These are phyloP conservation scores for Copidosoma aretas DNA, from an alignment of 2,888 invertebrate species.

Conservation along the genomic window DNA sequence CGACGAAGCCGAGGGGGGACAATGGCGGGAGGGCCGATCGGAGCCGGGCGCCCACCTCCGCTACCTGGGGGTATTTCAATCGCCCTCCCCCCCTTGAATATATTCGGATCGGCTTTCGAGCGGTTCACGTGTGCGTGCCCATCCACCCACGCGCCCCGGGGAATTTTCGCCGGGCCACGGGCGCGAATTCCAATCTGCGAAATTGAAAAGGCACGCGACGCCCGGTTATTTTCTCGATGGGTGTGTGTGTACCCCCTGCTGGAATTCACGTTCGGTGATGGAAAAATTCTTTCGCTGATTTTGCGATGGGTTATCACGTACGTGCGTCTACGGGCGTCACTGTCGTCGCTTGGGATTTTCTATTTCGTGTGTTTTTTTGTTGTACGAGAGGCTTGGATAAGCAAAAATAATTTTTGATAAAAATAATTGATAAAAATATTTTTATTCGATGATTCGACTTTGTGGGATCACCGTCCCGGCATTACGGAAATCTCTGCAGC, in stretches of 20 bases:
- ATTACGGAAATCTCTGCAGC: constrained; percentile 32
- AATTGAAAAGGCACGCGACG: constrained; percentile 36
- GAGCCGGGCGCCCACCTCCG: neutral
- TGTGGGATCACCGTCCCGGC: no score
- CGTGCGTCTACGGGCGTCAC: neutral
- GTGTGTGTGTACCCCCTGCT: neutral
- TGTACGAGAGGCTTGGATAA: no score
- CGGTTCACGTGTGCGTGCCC: constrained; percentile 7
- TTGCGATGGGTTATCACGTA: no score
- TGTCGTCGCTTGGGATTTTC: neutral
- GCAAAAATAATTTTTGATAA: no score
- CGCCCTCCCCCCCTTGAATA: constrained; percentile 31
- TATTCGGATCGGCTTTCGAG: constrained; percentile 38
- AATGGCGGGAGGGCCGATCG: constrained; percentile 24
- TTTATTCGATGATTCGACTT: no score
- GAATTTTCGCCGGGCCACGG: constrained; percentile 18
- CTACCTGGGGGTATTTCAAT: constrained; percentile 29
- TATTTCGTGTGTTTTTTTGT: no score
- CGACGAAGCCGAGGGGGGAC: neutral
- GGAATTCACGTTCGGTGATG: constrained; percentile 17
- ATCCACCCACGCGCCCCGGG: neutral
- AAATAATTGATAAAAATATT: no score
- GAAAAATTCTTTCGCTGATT: constrained; percentile 24
- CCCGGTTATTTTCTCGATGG: constrained; percentile 23
- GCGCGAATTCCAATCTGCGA: constrained; percentile 39